Evolutionary conservation across 2,797 vertebrate species (phyloP), one percentile per base, ranked within the genome.

Genomic region (Parambassis ranga): DNA sequence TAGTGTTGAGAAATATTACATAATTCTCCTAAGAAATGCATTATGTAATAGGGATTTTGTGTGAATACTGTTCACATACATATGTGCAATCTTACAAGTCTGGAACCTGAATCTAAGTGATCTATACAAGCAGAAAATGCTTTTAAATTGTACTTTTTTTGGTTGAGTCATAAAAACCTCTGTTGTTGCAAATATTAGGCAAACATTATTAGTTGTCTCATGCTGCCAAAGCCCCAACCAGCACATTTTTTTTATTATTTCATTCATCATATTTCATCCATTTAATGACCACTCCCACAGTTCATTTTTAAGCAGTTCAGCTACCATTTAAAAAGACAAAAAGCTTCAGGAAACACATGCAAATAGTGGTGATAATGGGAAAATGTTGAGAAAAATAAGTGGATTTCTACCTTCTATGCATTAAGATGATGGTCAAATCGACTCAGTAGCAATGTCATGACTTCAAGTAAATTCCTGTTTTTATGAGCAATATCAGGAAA

Each of bases 321-420:
- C 39, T 53, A 43, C 46, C 75, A 71, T 71, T 69, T 78, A 43
- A 3, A 48, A 53, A 53, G n/a, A n/a, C n/a, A 75, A 39, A 49
- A 27, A 28, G 57, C 48, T 61, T 66, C 37, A 67, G 78, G 37
- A 38, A 47, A 41, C 15, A 33, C 46, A 50, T 76, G 41, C 65
- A 60, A 66, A 66, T 42, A 4, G 20, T 6, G 28, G 10, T 6
- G 24, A 20, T 33, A 18, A 51, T 18, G 38, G 2, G 24, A 24
- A 24, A 24, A 8, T n/a, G n/a, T n/a, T n/a, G n/a, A n/a, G n/a
- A n/a, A n/a, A n/a, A n/a, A n/a, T n/a, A n/a, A n/a, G n/a, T n/a
- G n/a, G n/a, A n/a, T n/a, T n/a, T n/a, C n/a, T n/a, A n/a, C n/a
- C n/a, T n/a, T n/a, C n/a, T n/a, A n/a, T n/a, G n/a, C n/a, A n/a